phyloP scores from a whole-genome alignment of 1,140 invertebrate species.

The Hyles euphorbiae region DNA sequence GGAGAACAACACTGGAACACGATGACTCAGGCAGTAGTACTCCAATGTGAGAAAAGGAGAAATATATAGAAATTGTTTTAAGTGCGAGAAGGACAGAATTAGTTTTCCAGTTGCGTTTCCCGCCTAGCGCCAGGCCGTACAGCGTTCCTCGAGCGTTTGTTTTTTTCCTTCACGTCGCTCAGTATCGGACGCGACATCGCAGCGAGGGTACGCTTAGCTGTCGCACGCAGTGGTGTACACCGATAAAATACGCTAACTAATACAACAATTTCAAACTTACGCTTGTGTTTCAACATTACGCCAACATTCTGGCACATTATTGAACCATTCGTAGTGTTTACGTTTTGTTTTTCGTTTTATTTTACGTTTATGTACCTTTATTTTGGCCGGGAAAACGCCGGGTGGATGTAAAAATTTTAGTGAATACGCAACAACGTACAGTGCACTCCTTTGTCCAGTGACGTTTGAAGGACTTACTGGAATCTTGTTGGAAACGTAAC shows the following conservation, averaged over 20 bases:
- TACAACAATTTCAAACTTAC: slow-evolving; percentile 21
- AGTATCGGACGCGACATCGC: slow-evolving; percentile 52
- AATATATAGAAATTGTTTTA: not conserved
- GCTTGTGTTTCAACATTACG: slow-evolving; percentile 22
- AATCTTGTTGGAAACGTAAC: slow-evolving; percentile 22
- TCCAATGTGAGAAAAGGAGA: slow-evolving; percentile 1
- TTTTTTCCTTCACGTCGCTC: slow-evolving; percentile 45
- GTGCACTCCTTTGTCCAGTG: slow-evolving; percentile 40
- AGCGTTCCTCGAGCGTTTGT: slow-evolving; percentile 34
- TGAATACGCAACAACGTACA: slow-evolving; percentile 34
- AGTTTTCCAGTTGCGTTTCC: slow-evolving; percentile 37
- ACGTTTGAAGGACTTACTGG: slow-evolving; percentile 21
- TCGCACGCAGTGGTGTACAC: slow-evolving; percentile 22
- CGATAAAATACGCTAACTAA: slow-evolving; percentile 31
- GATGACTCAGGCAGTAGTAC: slow-evolving; percentile 27
- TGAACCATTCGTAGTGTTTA: slow-evolving; percentile 1
- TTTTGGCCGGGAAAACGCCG: slow-evolving; percentile 63
- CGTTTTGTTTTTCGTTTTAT: slow-evolving; percentile 31
- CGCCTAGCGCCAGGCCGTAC: slow-evolving; percentile 15
- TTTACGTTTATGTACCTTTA: slow-evolving; percentile 37
- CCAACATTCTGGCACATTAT: slow-evolving; percentile 6
- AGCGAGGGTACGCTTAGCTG: slow-evolving; percentile 30
- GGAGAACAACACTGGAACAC: slow-evolving; percentile 15
- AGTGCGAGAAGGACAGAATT: slow-evolving; percentile 25
- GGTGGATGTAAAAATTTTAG: slow-evolving; percentile 35